These are phyloP conservation scores for Turnix velox DNA, from an alignment of 2,113 vertebrate species.

Conservation along the genomic window DNA sequence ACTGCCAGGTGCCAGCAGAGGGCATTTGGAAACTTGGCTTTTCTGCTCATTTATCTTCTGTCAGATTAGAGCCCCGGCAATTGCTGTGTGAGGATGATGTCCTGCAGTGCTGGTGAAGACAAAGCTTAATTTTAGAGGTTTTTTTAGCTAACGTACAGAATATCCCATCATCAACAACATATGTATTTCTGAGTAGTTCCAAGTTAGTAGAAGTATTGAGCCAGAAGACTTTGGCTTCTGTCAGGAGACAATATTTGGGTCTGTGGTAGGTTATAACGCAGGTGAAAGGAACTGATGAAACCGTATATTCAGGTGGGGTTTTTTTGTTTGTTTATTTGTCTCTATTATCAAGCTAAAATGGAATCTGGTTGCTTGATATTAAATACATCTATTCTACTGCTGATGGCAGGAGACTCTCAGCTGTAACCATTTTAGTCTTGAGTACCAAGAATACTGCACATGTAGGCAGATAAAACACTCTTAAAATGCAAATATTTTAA, in stretches of 20 bases:
- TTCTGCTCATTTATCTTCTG: neutral
- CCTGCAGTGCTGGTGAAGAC: neutral
- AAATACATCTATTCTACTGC: neutral
- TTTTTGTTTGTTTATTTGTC: neutral
- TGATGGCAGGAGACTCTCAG: neutral
- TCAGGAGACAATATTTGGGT: neutral
- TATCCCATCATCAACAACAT: neutral
- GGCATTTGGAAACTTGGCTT: slow-evolving; percentile 44
- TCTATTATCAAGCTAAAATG: neutral
- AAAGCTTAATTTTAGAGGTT: neutral
- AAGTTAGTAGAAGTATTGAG: neutral
- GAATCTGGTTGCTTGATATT: neutral
- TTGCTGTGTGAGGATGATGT: neutral
- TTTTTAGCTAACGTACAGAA: neutral
- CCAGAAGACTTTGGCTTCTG: neutral
- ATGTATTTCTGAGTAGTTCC: neutral
- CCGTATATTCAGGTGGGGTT: neutral
- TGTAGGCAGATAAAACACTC: neutral
- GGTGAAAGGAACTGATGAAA: neutral
- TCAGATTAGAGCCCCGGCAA: neutral
- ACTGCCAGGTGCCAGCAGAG: slow-evolving; percentile 33
- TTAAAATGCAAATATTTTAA: neutral
- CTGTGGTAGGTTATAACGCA: neutral
- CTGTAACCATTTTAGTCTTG: neutral
- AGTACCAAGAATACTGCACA: neutral